Base-by-base conservation (phyloP, 2,113 vertebrate genomes). In the human region DNA sequence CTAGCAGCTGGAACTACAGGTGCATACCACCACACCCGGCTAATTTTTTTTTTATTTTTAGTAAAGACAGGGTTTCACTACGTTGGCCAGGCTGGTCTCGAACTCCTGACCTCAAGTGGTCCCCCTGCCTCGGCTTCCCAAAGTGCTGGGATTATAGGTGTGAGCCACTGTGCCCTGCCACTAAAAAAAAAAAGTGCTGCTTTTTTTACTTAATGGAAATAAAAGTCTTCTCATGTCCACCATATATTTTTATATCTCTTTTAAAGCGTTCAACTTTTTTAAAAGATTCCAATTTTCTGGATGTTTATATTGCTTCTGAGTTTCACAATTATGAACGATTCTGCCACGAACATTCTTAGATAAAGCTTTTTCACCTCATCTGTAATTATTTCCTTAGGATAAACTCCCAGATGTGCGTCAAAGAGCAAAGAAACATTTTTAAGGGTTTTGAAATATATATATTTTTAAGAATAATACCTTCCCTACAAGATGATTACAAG, bases 301-400 rank as follows among this genome's bases (percentile, higher is more conserved):
- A 50, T 23, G 30, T 64, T 84, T 88, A 35, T 78, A 52, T 76
- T 88, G 66, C 10, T 92, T 94, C 78, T 11, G 4, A 38, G n/a
- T 64, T 91, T 90, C 61, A 45, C 66, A 91, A 91, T 93, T 78
- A 61, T 48, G 72, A 78, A 76, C 20, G 25, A 55, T 35, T 25
- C 23, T 27, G 50, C 13, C 12, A 10, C 12, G 10, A 90, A 27
- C 40, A 90, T 38, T 86, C 55, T n/a, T 43, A 76, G 17, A 32
- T 55, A 88, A 70, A 91, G 64, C 27, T 61, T 78, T n/a, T 38
- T 1, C 18, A 38, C 27, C 8, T 40, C 48, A 59, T 75, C 55
- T 93, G 75, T 89, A 40, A 57, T 50, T 66, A 82, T 82, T 87
- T 90, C 59, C n/a, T 87, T 35, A 93, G 82, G 81, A 87, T 57